Base-by-base conservation (phyloP, 1,140 invertebrate species). In the Trichoplusia ni region DNA sequence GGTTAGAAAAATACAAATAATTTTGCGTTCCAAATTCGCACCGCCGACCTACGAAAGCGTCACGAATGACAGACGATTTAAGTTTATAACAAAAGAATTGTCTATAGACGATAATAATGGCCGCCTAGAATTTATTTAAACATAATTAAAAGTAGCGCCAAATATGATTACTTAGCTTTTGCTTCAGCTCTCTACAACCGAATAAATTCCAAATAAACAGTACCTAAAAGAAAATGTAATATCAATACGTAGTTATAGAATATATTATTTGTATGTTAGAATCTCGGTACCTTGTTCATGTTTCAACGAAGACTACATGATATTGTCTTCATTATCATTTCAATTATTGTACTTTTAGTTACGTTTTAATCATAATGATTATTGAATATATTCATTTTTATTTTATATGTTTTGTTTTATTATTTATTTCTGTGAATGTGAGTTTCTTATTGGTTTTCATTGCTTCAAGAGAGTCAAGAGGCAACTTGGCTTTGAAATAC, bases 371-470 rank as follows among this genome's bases (percentile, higher is more conserved):
- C 81, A 79, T 86, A 80, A 82, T 80, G 69, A 83, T 84, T 79
- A 84, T 82, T 88, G 78, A 90, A 90, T 90, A 90, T 90, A 90
- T 88, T 85, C 86, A 88, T 85, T 89, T 90, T 89, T 90, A 90
- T 90, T 90, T 90, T 86, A 88, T 76, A 78, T 78, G 31, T 82
- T 82, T 87, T 81, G 84, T 88, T 90, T 90, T 83, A 86, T 82
- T 90, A 84, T 79, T 82, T 81, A 71, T 82, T 82, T 79, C 16
- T 70, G 76, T 84, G 79, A 5, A 69, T 47, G 78, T 84, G 35
- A 61, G 23, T 70, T 69, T 64, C n/a, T 67, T 59, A 59, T 29
- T 61, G 29, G 46, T 25, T 64, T 18, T 40, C 49, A 53, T 35
- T 49, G 21, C 42, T 66, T 69, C 73, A 29, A 37, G 21, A 47